Evolutionary conservation across 2,113 vertebrate species (phyloP), one percentile per base, ranked within the genome.

Genomic region (Hoplias malabaricus): DNA sequence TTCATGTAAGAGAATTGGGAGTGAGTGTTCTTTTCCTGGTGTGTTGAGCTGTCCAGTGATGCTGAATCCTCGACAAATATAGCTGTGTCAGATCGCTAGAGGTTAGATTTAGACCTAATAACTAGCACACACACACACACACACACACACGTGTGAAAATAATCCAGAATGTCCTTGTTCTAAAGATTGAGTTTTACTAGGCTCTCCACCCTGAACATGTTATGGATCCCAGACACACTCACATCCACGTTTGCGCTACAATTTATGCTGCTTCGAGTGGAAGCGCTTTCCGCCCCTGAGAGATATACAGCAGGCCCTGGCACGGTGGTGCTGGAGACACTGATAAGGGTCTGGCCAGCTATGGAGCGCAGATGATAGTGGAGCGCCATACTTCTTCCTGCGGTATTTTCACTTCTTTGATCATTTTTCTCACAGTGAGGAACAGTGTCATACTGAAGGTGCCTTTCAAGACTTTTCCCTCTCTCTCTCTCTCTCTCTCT

Each of bases 371-470:
- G 23, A 63, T 71, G 73, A 81, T 77, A 66, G 68, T 36, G 56
- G 75, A 31, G 38, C 14, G 29, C 48, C 63, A 54, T 73, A 82
- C 78, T 36, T 73, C 68, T 80, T 69, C 61, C 63, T 25, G 54
- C 38, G 69, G 59, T 73, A 48, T 68, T 56, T 69, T 75, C 67
- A 54, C 14, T 48, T 34, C 71, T 75, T 73, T 56, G 57, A 82
- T 83, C 65, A 67, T 75, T 82, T 74, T 57, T 83, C 81, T 78
- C 33, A 11, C 25, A 56, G n/a, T 40, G 73, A 38, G 69, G 73
- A 77, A 62, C 76, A 78, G 75, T 79, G 48, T 43, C 54, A 53
- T 61, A 40, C 29, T 88, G 79, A 91, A 92, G 90, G 91, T 92
- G 89, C 90, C 89, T 88, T 89, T 86, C 75, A 83, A 80, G 69